A percentile compares a stretch with the other conserved stretches of the same genome.
Evolutionary conservation across 1,140 invertebrate species (phyloP).

Genomic region (Periplaneta americana): DNA sequence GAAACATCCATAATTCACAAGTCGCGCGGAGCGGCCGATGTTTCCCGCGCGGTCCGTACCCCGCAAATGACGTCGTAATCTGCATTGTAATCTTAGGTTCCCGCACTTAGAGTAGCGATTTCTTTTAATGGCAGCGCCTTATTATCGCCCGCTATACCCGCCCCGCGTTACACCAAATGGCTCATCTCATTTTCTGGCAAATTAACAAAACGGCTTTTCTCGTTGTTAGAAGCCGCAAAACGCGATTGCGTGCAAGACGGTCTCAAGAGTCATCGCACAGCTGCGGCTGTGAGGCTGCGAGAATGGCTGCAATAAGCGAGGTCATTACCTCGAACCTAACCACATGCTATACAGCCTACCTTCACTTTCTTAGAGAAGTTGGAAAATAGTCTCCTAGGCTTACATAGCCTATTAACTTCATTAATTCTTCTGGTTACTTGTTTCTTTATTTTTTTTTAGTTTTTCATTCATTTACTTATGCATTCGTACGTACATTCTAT

Average conservation of each 20-base stretch:
- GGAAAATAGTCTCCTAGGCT: no score
- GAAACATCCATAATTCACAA: no score
- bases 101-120: neutral
- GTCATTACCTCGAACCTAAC: no score
- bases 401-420: no score
- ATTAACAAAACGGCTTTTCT: neutral
- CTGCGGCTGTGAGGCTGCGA: no score
- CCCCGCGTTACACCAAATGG: neutral
- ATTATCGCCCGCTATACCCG: neutral
- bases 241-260: neutral
- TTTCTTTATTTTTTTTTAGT: no score
- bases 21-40: neutral
- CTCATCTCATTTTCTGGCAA: neutral
- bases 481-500: no score
- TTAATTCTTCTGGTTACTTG: no score
- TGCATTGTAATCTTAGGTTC: neutral
- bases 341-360: no score
- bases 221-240: neutral
- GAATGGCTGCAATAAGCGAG: no score
- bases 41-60: neutral
- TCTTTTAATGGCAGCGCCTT: neutral
- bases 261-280: neutral
- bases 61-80: neutral
- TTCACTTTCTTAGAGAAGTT: no score
- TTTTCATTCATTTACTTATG: no score